Evolutionary conservation across 2,113 vertebrate species (phyloP).

Genomic region (Columba janthina): DNA sequence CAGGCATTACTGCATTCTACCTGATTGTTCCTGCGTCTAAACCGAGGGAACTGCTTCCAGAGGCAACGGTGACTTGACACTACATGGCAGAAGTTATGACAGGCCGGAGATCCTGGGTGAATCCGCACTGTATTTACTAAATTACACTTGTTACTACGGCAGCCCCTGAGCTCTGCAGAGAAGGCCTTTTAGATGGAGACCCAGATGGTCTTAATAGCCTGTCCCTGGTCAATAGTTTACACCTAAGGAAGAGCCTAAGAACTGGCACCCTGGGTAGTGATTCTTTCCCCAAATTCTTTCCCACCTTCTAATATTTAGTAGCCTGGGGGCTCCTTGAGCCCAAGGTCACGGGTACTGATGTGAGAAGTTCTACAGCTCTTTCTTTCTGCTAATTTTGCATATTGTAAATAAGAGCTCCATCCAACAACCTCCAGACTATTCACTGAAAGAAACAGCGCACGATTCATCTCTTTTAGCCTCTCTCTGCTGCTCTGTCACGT

Average conservation of each 20-base stretch:
- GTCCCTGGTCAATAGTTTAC: background rate
- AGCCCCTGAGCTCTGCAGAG: background rate
- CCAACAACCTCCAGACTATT: background rate
- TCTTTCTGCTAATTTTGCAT: background rate
- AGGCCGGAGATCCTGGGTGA: background rate
- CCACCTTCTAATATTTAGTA: background rate
- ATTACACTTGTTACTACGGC: background rate
- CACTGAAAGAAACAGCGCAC: background rate
- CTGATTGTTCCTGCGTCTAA: background rate
- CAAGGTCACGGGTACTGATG: fast-evolving
- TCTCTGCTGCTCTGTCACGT: background rate
- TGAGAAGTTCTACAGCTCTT: background rate
- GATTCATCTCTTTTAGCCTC: background rate
- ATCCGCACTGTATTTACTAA: background rate
- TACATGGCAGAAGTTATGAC: background rate
- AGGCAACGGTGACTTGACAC: background rate
- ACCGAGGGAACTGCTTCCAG: background rate
- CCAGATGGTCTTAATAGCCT: background rate
- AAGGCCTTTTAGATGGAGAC: background rate
- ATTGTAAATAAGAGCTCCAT: background rate
- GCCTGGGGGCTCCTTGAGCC: background rate
- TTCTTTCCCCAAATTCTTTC: background rate
- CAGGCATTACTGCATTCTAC: slow-evolving; percentile 12
- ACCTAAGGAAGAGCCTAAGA: background rate
- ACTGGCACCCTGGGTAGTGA: fast-evolving